Base-by-base conservation (phyloP, 2,797 vertebrate genomes). In the Dendrocincla tyrannina region DNA sequence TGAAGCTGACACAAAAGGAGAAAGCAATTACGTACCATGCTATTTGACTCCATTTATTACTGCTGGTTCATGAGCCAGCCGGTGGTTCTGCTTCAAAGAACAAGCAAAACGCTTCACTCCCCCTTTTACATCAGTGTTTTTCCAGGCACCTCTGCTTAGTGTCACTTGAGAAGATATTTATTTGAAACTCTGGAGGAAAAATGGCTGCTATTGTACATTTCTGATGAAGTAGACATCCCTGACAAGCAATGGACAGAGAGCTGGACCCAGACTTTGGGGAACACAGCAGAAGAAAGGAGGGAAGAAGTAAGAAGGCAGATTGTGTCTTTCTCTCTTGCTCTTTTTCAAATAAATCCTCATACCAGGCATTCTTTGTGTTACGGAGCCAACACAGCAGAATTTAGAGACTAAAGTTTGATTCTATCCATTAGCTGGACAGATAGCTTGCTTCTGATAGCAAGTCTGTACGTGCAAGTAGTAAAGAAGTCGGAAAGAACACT, bases 71-170 rank as follows among this genome's bases (percentile, higher is more conserved):
- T 0, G 32, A 93, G 88, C 90, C 90, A 91, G 85, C 32, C 11
- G 52, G 70, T 91, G 84, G 96, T 96, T 96, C 94, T 93, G 95
- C 93, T 89, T 88, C 90, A 85, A 7, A 87, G 90, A 74, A 41
- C 88, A 89, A 91, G 77, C 47, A 90, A 76, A 94, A 90, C 41
- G 1, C 70, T 88, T 73, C 53, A 16, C 35, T 93, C 52, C 32
- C 58, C 55, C 27, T 69, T 58, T 59, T 52, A 63, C 56, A 82
- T 10, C 13, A 0, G 7, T 46, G 72, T 14, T 75, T 91, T 88
- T 85, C 52, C 83, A 93, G 24, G 52, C 33, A 56, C n/a, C 49
- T 72, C 67, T 1, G 0, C 19, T 82, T 13, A n/a, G 35, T 13
- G 7, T 30, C 70, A 81, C 53, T 66, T 74, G 59, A 74, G 63